Conservation (phyloP, 2,888 invertebrate species). For the Drosophila kanekoi region DNA sequence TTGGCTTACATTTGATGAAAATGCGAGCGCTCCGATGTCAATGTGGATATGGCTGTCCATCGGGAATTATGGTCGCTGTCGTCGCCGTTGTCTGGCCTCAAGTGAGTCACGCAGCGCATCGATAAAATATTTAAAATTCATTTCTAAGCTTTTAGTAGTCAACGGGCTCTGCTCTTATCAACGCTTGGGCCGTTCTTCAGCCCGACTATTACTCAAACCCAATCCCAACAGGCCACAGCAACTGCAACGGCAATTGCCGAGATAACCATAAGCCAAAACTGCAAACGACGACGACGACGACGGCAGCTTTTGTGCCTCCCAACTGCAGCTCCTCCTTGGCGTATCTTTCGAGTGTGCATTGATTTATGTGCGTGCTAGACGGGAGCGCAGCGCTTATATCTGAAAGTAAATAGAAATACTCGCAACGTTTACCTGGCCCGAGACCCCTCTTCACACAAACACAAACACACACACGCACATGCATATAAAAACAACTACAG, state of each 20-base stretch:
- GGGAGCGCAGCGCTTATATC: slow-evolving; percentile 30
- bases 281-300: slow-evolving; percentile 40
- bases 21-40: slow-evolving; percentile 60
- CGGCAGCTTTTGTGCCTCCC: slow-evolving; percentile 12
- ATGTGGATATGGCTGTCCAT: slow-evolving; percentile 52
- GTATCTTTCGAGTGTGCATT: slow-evolving; percentile 76
- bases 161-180: slow-evolving; percentile 49
- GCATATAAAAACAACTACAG: background rate
- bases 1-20: slow-evolving; percentile 72
- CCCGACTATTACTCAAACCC: slow-evolving; percentile 36
- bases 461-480: too few relatives aligned
- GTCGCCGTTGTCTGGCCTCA: slow-evolving; percentile 26
- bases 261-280: slow-evolving; percentile 52
- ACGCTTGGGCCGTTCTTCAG: slow-evolving; percentile 28
- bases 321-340: slow-evolving; percentile 11
- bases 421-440: slow-evolving; percentile 7
- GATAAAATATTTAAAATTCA: slow-evolving; percentile 81
- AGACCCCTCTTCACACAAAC: too few relatives aligned
- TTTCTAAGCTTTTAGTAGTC: slow-evolving; percentile 75
- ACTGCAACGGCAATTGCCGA: slow-evolving; percentile 31
- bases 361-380: slow-evolving; percentile 72
- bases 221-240: background rate
- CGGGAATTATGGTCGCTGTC: slow-evolving; percentile 38
- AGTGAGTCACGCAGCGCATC: slow-evolving; percentile 74
- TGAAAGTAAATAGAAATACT: slow-evolving; percentile 52